A percentile compares a stretch with the other conserved stretches of the same genome.
These are phyloP conservation scores for Urocyon cinereoargenteus DNA, from an alignment of 2,797 vertebrate species.

Conservation along the genomic window DNA sequence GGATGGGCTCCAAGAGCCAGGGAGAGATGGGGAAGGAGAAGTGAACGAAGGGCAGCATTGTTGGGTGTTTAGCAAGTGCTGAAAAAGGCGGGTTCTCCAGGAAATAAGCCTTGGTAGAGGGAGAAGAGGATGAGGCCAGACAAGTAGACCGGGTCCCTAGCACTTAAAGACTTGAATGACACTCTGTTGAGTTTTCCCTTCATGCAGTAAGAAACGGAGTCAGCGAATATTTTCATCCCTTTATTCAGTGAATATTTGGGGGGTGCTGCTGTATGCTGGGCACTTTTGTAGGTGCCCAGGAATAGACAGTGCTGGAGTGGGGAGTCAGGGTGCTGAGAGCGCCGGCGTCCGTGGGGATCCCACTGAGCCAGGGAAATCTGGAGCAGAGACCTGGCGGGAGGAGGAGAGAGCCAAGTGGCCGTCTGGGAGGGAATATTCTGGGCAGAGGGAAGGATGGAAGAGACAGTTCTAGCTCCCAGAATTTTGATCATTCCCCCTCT, in stretches of 20 bases:
- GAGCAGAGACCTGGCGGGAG: not conserved
- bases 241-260: not conserved
- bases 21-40: not conserved
- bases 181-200: not conserved
- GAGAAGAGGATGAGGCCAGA: not conserved
- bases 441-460: not conserved
- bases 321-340: not conserved
- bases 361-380: not conserved
- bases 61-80: not conserved
- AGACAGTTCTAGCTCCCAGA: not conserved
- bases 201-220: not conserved
- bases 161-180: not conserved
- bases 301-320: not conserved
- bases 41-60: not conserved
- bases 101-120: not conserved
- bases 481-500: not conserved
- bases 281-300: not conserved
- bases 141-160: not conserved
- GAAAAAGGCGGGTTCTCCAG: not conserved
- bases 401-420: rapidly evolving
- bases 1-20: not conserved
- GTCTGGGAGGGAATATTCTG: not conserved
- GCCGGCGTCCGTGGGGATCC: not conserved
- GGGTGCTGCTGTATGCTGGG: not conserved
- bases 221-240: not conserved